A percentile compares a stretch with the other conserved stretches of the same genome.
phyloP scores from a whole-genome alignment of 2,113 vertebrate genomes.

The Typhlomys cinereus region DNA sequence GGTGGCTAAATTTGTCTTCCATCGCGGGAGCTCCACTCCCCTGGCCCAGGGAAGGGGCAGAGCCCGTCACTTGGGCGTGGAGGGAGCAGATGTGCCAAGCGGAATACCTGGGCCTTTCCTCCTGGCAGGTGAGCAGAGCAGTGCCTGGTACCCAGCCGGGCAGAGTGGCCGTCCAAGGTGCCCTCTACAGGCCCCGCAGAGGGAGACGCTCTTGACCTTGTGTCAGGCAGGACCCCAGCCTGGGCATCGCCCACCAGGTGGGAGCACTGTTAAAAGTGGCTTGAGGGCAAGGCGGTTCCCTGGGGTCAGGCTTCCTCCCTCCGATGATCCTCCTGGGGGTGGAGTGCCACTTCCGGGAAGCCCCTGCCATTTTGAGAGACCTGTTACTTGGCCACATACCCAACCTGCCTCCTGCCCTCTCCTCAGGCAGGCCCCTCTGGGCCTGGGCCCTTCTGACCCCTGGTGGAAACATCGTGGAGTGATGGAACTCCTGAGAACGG shows the following conservation, averaged over 20 bases:
- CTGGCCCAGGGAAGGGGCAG: accelerated
- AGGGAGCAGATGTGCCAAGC: neutral
- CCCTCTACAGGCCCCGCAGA: neutral
- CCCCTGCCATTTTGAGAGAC: neutral
- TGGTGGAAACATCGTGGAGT: neutral
- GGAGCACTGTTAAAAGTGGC: neutral
- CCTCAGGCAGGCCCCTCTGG: neutral
- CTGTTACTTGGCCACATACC: neutral
- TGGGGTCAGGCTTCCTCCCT: accelerated
- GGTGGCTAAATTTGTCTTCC: slow-evolving; percentile 29
- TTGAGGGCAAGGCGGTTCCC: neutral
- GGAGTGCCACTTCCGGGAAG: accelerated
- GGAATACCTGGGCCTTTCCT: accelerated
- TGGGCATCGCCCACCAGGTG: accelerated
- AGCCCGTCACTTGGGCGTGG: neutral
- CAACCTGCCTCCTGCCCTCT: accelerated
- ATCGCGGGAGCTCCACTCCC: accelerated
- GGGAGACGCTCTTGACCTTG: neutral
- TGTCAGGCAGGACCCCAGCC: neutral
- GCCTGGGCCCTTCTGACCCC: neutral
- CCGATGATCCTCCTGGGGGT: accelerated
- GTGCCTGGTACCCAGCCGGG: neutral
- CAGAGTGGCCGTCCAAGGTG: slow-evolving; percentile 44
- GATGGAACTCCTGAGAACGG: neutral
- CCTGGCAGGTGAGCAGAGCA: neutral